A percentile compares a stretch with the other conserved stretches of the same genome.
phyloP scores from a whole-genome alignment of 2,888 invertebrate species.

The Tetragonula carbonaria region DNA sequence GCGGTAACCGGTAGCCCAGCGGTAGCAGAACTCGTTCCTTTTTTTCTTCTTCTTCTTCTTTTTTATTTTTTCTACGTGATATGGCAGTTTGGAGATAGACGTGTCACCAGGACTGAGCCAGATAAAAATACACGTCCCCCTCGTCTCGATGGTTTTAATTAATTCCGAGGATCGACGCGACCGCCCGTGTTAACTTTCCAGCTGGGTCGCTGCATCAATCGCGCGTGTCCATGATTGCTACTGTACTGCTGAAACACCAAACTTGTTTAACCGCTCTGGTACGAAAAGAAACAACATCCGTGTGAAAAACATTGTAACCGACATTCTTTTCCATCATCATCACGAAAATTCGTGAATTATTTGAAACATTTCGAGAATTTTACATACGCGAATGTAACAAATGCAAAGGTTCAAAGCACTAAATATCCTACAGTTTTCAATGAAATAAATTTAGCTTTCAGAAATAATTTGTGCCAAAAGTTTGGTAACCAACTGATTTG shows the following conservation, averaged over 20 bases:
- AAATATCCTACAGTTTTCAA: background rate
- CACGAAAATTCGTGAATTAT: background rate
- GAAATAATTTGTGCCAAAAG: no score
- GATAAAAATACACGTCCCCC: slow-evolving; percentile 80
- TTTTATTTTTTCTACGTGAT: slow-evolving; percentile 11
- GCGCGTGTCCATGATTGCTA: slow-evolving; percentile 67
- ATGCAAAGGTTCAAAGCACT: background rate
- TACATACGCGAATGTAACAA: background rate
- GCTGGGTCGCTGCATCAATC: slow-evolving; percentile 59
- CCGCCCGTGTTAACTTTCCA: slow-evolving; percentile 68
- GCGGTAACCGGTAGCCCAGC: slow-evolving; percentile 51
- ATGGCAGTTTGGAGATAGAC: slow-evolving; percentile 70
- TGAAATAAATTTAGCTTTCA: no score
- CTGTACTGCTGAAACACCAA: slow-evolving; percentile 69
- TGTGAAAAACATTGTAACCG: background rate
- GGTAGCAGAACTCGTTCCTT: slow-evolving; percentile 51
- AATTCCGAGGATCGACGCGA: slow-evolving; percentile 69
- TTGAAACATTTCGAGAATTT: background rate
- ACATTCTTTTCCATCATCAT: background rate
- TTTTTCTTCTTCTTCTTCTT: background rate
- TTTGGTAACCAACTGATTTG: no score
- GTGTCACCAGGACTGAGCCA: slow-evolving; percentile 70
- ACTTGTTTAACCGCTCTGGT: slow-evolving; percentile 52
- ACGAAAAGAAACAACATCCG: slow-evolving; percentile 6
- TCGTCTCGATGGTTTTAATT: slow-evolving; percentile 72